Conservation (phyloP, 2,113 vertebrate genomes). For the Mionectes macconnelli region DNA sequence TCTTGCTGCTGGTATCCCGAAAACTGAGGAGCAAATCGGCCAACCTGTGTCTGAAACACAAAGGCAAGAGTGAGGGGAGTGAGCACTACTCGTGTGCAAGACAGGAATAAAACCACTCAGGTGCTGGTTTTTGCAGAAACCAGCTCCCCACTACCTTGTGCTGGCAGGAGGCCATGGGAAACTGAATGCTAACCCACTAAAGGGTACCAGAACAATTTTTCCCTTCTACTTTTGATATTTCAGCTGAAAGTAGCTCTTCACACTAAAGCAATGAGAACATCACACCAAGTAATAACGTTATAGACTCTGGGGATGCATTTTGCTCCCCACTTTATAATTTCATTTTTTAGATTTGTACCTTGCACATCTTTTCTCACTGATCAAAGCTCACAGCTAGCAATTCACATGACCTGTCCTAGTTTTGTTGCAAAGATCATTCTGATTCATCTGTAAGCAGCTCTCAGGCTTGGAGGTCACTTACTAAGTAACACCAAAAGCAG, state of each 20-base stretch:
- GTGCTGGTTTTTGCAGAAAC: not conserved
- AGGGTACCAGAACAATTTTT: not conserved
- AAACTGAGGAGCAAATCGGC: conserved; percentile 97
- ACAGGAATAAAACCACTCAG: not conserved
- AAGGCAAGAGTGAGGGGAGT: not conserved
- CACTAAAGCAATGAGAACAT: not conserved
- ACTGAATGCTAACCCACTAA: not conserved
- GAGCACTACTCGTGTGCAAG: not conserved
- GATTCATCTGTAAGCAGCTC: not conserved
- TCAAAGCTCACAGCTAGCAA: not conserved
- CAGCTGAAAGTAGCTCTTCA: not conserved
- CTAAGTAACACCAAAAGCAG: not conserved
- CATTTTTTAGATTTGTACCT: not conserved
- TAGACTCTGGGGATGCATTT: not conserved
- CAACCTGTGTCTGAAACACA: conserved; percentile 88
- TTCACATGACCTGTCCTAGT: not conserved
- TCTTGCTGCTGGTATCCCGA: conserved; percentile 98
- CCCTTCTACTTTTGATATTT: not conserved
- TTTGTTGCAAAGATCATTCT: not conserved
- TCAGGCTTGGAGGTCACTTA: not conserved
- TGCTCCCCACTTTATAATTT: not conserved
- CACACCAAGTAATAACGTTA: not conserved
- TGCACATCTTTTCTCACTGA: not conserved
- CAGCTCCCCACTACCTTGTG: not conserved
- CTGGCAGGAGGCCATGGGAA: not conserved